Evolutionary conservation across 2,113 vertebrate genomes (phyloP).

Genomic region (Falcunculus frontatus): DNA sequence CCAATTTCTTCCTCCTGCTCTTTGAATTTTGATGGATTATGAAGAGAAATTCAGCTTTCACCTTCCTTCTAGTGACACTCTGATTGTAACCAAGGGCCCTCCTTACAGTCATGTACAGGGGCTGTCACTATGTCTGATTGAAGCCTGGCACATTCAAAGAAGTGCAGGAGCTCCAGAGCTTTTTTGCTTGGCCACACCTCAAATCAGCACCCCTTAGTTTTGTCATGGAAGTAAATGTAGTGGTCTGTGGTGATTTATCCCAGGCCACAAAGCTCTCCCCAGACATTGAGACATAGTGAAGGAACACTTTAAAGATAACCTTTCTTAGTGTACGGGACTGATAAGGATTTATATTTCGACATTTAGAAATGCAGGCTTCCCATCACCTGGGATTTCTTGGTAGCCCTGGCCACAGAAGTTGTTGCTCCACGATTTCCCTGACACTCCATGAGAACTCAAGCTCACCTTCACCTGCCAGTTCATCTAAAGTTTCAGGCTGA

Average conservation of each 20-base stretch:
- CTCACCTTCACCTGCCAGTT: not conserved
- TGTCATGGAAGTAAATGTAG: not conserved
- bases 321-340: not conserved
- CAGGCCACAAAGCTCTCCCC: not conserved
- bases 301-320: not conserved
- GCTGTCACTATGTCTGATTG: not conserved
- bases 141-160: not conserved
- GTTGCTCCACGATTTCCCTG: not conserved
- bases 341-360: not conserved
- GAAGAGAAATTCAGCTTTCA: not conserved
- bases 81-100: not conserved
- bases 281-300: not conserved
- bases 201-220: not conserved
- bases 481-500: not conserved
- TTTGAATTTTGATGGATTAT: not conserved
- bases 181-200: not conserved
- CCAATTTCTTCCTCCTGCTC: not conserved
- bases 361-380: not conserved
- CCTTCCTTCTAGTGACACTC: not conserved
- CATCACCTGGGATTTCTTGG: not conserved
- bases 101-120: rapidly evolving
- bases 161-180: not conserved
- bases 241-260: not conserved
- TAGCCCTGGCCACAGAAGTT: not conserved
- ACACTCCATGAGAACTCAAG: not conserved